These are phyloP conservation scores for Staurois parvus DNA, from an alignment of 2,797 vertebrate species.

Conservation along the genomic window DNA sequence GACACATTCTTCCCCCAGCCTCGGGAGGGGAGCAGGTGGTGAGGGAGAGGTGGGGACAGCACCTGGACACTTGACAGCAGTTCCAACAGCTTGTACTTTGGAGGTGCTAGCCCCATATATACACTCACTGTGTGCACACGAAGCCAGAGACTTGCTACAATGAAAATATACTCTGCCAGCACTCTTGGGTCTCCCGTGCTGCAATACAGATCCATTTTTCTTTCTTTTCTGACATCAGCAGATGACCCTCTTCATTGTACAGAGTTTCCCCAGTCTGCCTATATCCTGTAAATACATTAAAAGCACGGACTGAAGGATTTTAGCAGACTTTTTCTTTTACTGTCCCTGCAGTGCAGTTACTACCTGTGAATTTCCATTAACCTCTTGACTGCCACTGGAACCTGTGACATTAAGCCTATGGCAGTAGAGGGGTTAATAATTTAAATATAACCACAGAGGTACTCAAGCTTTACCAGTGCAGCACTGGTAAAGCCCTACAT, in stretches of 20 bases:
- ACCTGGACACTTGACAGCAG: conserved; percentile 69
- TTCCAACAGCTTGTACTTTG: conserved; percentile 78
- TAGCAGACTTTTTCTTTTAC: conserved; percentile 68
- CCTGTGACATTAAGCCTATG: conserved; percentile 16
- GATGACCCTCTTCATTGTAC: conserved; percentile 96
- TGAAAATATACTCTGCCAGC: conserved; percentile 71
- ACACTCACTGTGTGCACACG: conserved; percentile 86
- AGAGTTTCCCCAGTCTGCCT: conserved; percentile 88
- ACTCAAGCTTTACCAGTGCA: conserved; percentile 45
- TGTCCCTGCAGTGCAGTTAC: conserved; percentile 88
- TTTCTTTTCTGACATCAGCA: conserved; percentile 99
- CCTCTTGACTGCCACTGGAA: conserved; percentile 72
- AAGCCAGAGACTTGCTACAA: conserved; percentile 70
- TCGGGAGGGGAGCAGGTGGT: conserved; percentile 71
- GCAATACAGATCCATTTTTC: conserved; percentile 87
- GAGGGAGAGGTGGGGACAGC: conserved; percentile 80
- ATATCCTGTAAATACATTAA: conserved; percentile 99
- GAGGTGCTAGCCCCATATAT: conserved; percentile 94
- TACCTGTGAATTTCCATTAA: conserved; percentile 85
- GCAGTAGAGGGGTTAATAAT: conserved; percentile 49
- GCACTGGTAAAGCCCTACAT: conserved; percentile 21
- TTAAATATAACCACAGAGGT: conserved; percentile 18
- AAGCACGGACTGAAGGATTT: conserved; percentile 82
- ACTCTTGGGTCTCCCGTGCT: conserved; percentile 86
- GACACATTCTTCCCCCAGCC: conserved; percentile 79